Conservation (phyloP, 1,140 invertebrate genomes). For the Myzus persicae region DNA sequence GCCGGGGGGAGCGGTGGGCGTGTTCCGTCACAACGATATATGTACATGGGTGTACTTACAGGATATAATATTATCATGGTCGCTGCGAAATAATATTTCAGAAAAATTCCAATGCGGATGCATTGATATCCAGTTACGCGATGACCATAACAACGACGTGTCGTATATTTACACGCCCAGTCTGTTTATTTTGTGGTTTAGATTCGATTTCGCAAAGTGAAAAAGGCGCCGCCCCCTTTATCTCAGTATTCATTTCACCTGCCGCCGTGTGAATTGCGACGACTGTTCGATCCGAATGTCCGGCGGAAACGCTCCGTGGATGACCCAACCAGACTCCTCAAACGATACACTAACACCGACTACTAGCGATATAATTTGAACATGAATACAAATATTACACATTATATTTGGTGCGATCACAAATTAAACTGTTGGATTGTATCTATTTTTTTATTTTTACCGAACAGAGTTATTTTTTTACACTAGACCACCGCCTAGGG, state of each 20-base stretch:
- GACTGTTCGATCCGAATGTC: not conserved
- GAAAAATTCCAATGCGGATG: not conserved
- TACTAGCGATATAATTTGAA: not conserved
- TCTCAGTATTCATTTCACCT: not conserved
- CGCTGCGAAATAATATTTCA: not conserved
- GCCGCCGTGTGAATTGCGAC: not conserved
- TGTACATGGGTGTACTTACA: not conserved
- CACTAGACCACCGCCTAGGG: not conserved
- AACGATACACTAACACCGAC: not conserved
- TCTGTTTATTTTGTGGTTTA: not conserved
- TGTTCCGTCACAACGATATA: not conserved
- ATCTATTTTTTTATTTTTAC: no score
- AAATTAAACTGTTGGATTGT: not conserved
- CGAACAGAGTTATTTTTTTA: no score
- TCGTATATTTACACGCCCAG: not conserved
- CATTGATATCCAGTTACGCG: not conserved
- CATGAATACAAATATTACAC: not conserved
- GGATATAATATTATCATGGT: not conserved
- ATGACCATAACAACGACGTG: not conserved
- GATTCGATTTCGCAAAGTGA: not conserved
- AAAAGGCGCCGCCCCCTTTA: not conserved
- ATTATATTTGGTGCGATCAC: not conserved
- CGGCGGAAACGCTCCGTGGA: not conserved
- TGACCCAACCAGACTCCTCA: not conserved
- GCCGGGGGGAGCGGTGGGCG: not conserved